Conservation (phyloP, 1,140 invertebrate genomes). For the Phthorimaea operculella region DNA sequence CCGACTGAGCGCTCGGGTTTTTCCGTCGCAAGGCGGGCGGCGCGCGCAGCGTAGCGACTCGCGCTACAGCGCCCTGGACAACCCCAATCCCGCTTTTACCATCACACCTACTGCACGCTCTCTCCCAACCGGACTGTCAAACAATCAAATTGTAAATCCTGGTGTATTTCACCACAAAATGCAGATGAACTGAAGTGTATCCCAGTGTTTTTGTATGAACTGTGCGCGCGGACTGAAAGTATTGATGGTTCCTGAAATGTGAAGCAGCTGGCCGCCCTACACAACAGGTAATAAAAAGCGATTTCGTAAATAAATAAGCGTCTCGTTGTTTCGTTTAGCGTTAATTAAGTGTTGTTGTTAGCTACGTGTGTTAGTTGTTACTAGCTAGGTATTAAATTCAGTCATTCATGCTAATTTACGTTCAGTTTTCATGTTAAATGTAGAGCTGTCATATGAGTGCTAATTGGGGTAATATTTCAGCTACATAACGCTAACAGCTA, state of each 20-base stretch:
- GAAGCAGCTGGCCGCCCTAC: not conserved
- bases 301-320: conserved; percentile 2
- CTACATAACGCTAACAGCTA: too few species aligned
- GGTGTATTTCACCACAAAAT: not conserved
- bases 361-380: too few species aligned
- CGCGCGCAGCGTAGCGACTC: conserved; percentile 30
- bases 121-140: not conserved
- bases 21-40: conserved; percentile 51
- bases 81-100: conserved; percentile 29
- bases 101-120: conserved; percentile 25
- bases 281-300: conserved; percentile 1
- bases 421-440: too few species aligned
- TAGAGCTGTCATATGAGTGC: too few species aligned
- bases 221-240: not conserved
- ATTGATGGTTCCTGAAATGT: not conserved
- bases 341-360: too few species aligned
- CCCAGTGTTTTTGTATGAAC: not conserved
- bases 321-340: not conserved
- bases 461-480: too few species aligned
- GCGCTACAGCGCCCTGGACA: conserved; percentile 20
- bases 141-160: not conserved
- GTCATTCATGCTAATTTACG: too few species aligned
- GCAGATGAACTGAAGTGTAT: not conserved
- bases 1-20: conserved; percentile 27
- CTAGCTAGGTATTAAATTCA: too few species aligned